phyloP scores from a whole-genome alignment of 1,140 invertebrate species.

The Sweltsa coloradensis region DNA sequence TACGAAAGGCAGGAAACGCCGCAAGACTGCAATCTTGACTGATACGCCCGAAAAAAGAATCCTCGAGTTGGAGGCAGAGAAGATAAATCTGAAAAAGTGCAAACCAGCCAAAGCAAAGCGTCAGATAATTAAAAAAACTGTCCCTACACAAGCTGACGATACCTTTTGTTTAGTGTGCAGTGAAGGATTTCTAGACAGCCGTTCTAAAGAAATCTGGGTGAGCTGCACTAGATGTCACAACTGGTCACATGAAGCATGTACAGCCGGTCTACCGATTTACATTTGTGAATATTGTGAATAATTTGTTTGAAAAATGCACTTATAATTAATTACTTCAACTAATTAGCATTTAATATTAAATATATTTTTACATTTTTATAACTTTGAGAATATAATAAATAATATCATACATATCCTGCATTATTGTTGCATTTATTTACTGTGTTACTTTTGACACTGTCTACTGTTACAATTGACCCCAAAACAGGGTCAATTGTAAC shows the following conservation, averaged over 20 bases:
- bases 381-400: too few species aligned
- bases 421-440: too few species aligned
- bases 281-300: too few species aligned
- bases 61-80: background rate
- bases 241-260: constrained; percentile 15
- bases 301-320: too few species aligned
- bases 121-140: background rate
- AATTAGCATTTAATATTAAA: too few species aligned
- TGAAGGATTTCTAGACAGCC: constrained; percentile 13
- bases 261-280: too few species aligned
- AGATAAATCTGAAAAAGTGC: background rate
- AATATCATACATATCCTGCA: too few species aligned
- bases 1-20: background rate
- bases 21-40: background rate
- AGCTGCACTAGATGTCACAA: constrained; percentile 12
- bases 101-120: background rate
- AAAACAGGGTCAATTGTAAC: too few species aligned
- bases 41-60: background rate
- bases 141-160: constrained; percentile 1
- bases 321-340: too few species aligned
- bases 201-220: constrained; percentile 13
- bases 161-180: constrained; percentile 14
- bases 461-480: too few species aligned
- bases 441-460: too few species aligned
- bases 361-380: too few species aligned